Evolutionary conservation across 2,888 invertebrate genomes (phyloP).

Genomic region (Hirtodrosophila cameraria): DNA sequence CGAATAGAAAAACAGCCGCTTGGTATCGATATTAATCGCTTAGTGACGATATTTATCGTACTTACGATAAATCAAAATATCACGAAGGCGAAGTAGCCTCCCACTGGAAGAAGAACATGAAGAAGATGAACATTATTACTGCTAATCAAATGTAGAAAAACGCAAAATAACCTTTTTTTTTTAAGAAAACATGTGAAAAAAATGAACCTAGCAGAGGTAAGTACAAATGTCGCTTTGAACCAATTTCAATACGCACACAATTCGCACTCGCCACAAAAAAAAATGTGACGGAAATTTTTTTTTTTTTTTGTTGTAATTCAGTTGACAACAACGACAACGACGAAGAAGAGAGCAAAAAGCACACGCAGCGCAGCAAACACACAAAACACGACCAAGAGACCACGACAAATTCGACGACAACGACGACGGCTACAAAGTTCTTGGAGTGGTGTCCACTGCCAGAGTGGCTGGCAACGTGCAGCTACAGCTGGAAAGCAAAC

Average conservation of each 20-base stretch:
- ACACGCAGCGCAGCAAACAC: constrained; percentile 61
- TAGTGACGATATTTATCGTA: constrained; percentile 27
- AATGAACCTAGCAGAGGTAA: constrained; percentile 76
- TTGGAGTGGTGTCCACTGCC: constrained; percentile 48
- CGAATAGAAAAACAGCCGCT: constrained; percentile 39
- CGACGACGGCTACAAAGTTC: constrained; percentile 44
- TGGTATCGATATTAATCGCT: constrained; percentile 10
- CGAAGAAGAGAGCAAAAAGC: constrained; percentile 69
- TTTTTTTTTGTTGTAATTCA: no score
- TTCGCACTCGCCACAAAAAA: constrained; percentile 5
- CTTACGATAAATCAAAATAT: constrained; percentile 44
- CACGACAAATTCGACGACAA: constrained; percentile 56
- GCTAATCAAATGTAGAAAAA: constrained; percentile 51
- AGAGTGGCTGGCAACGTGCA: constrained; percentile 24
- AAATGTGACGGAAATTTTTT: constrained; percentile 44
- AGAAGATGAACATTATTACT: constrained; percentile 39
- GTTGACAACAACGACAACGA: constrained; percentile 61
- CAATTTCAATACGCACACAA: background rate
- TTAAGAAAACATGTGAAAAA: constrained; percentile 68
- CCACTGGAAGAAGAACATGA: constrained; percentile 51
- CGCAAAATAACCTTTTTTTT: constrained; percentile 51
- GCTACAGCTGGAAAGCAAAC: constrained; percentile 12
- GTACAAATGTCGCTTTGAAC: constrained; percentile 15
- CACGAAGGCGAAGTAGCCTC: constrained; percentile 40
- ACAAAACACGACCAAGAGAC: constrained; percentile 48